Base-by-base conservation (phyloP, 2,797 vertebrate species). In the Balearica regulorum region DNA sequence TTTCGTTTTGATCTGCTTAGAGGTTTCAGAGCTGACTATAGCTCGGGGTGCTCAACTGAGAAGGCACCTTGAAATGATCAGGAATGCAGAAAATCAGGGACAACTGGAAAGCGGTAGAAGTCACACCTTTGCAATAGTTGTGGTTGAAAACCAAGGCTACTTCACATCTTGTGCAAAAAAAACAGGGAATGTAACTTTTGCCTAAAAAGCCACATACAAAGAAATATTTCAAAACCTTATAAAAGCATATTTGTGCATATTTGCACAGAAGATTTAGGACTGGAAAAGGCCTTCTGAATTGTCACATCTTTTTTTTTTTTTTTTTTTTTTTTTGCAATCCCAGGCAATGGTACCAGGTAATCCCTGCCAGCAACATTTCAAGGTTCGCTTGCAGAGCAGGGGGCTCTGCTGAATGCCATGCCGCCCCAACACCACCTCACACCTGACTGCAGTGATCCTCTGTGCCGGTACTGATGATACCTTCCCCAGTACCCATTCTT, bases 131-230 rank as follows among this genome's bases (percentile, higher is more conserved):
- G 54, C 83, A 94, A 76, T 21, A 87, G 58, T 35, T 79, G 49
- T 57, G 39, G 58, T 46, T 90, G 61, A 68, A 91, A 87, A 88
- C 22, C 70, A 82, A 91, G 84, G 83, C 64, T 79, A 93, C 68
- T 80, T 82, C 43, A 10, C n/a, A 5, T 75, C 72, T 86, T 64
- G 92, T 53, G 60, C 24, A 87, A 88, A 96, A 96, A 97, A 93
- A 95, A 93, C 77, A 73, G 82, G 61, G 87, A 96, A 43, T 82
- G 41, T 71, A 92, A 94, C 71, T 62, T 64, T 31, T 89, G 64
- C 65, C 83, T 93, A 81, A 96, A 97, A 92, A 93, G 57, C 49
- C 82, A 55, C 2, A 4, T 49, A 33, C 43, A 82, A 92, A 87
- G 49, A 92, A 91, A 66, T 89, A 18, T 75, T 35, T 65, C 54